Conservation (phyloP, 2,113 vertebrate species). For the Brachyistius frenatus region DNA sequence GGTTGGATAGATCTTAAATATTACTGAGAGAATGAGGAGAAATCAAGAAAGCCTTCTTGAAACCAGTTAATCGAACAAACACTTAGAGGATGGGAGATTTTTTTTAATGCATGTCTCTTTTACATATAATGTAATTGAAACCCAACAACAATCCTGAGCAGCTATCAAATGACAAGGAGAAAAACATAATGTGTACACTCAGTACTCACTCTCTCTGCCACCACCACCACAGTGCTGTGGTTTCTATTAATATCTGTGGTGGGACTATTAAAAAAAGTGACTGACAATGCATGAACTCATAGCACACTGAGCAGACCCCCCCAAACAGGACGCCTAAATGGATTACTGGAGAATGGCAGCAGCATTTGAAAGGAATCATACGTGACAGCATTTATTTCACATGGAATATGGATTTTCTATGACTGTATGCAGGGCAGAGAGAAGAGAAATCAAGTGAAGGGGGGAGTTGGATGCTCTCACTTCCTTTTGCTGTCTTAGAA, state of each 20-base stretch:
- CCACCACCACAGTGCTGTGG: not conserved
- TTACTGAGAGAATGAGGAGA: too few relatives aligned
- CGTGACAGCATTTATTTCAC: conserved; percentile 1
- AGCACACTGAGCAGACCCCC: conserved; percentile 56
- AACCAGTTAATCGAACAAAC: too few relatives aligned
- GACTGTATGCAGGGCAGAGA: not conserved
- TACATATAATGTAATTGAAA: too few relatives aligned
- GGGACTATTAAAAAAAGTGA: conserved; percentile 48
- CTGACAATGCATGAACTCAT: conserved; percentile 64
- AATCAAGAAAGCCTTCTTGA: too few relatives aligned
- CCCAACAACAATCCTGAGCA: too few relatives aligned
- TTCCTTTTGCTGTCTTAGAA: not conserved
- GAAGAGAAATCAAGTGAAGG: not conserved
- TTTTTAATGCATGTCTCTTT: too few relatives aligned
- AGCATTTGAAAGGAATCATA: conserved; percentile 50
- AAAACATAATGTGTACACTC: too few relatives aligned
- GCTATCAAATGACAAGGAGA: too few relatives aligned
- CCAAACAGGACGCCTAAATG: conserved; percentile 68
- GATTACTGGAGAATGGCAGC: conserved; percentile 64
- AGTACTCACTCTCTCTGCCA: too few relatives aligned
- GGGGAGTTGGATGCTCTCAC: not conserved
- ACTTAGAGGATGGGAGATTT: too few relatives aligned
- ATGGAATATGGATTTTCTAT: not conserved
- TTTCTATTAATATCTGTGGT: conserved; percentile 57
- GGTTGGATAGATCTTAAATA: not conserved